Percentiles rank a stretch among this genome's conserved stretches.
Conservation (phyloP, 2,888 invertebrate species). For the Andrena praecox region DNA sequence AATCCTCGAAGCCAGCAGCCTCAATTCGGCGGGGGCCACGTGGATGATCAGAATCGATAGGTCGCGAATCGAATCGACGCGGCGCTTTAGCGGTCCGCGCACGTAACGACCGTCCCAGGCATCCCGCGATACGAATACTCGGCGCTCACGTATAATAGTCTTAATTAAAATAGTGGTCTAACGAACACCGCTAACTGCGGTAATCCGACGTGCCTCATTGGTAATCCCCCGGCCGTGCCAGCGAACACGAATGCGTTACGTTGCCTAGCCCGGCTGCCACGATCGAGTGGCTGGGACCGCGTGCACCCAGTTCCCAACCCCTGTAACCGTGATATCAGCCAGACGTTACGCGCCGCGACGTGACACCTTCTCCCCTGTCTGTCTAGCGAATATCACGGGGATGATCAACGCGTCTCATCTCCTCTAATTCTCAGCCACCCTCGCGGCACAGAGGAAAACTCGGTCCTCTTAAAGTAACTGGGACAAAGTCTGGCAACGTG, state of each 20-base stretch:
- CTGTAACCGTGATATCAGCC: constrained; percentile 46
- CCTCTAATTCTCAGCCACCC: neutral
- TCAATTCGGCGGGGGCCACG: neutral
- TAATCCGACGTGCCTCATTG: constrained; percentile 81
- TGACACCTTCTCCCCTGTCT: constrained; percentile 43
- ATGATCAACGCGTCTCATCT: constrained; percentile 20
- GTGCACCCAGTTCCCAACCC: neutral
- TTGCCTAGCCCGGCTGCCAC: constrained; percentile 15
- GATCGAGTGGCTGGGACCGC: constrained; percentile 24
- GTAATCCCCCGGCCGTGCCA: constrained; percentile 75
- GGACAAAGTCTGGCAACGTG: neutral
- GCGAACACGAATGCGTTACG: constrained; percentile 61
- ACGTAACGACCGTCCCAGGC: constrained; percentile 45
- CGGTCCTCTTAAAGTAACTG: neutral
- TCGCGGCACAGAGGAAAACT: neutral
- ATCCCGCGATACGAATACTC: constrained; percentile 50
- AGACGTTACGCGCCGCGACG: constrained; percentile 29
- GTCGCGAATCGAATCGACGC: constrained; percentile 33
- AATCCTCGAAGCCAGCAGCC: neutral
- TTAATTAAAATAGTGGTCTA: constrained; percentile 82
- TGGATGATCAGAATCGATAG: constrained; percentile 47
- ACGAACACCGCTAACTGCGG: constrained; percentile 80
- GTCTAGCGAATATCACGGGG: constrained; percentile 22
- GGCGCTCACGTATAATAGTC: constrained; percentile 74
- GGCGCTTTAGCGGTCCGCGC: constrained; percentile 50